Percentiles rank a stretch among this genome's conserved stretches.
These are phyloP conservation scores for Gobius niger DNA, from an alignment of 2,113 vertebrate species.

Conservation along the genomic window DNA sequence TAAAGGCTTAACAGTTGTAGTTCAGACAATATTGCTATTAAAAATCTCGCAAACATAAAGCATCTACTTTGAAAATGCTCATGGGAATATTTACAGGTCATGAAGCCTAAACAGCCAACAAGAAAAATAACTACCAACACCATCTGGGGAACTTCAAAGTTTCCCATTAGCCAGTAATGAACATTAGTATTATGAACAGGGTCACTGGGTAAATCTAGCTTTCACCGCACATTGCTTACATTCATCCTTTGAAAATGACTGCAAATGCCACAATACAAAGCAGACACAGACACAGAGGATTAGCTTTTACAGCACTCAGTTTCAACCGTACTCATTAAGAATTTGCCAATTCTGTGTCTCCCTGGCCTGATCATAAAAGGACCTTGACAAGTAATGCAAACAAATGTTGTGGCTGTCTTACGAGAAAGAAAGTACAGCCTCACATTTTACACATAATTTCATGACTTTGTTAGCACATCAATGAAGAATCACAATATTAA, in stretches of 20 bases:
- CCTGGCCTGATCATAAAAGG: constrained; percentile 28
- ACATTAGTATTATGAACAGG: constrained; percentile 67
- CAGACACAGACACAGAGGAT: constrained; percentile 37
- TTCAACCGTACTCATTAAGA: constrained; percentile 43
- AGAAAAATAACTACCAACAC: constrained; percentile 76
- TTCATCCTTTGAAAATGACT: constrained; percentile 36
- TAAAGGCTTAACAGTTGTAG: not conserved
- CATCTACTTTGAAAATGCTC: constrained; percentile 74
- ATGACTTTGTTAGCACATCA: no score
- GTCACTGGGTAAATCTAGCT: constrained; percentile 68
- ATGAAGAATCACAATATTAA: no score
- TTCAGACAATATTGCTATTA: not conserved
- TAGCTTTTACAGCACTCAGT: constrained; percentile 35
- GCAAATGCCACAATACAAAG: constrained; percentile 51
- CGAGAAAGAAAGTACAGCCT: no score
- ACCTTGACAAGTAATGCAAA: constrained; percentile 29
- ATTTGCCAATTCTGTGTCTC: constrained; percentile 7
- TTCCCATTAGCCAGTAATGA: constrained; percentile 75
- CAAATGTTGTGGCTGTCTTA: constrained; percentile 7
- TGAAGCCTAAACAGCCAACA: constrained; percentile 71
- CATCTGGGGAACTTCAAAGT: constrained; percentile 81
- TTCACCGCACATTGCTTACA: constrained; percentile 35
- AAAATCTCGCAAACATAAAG: constrained; percentile 51
- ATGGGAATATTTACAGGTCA: constrained; percentile 77
- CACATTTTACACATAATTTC: no score